Base-by-base conservation (phyloP, 2,113 vertebrate genomes). In the Hemicordylus capensis region DNA sequence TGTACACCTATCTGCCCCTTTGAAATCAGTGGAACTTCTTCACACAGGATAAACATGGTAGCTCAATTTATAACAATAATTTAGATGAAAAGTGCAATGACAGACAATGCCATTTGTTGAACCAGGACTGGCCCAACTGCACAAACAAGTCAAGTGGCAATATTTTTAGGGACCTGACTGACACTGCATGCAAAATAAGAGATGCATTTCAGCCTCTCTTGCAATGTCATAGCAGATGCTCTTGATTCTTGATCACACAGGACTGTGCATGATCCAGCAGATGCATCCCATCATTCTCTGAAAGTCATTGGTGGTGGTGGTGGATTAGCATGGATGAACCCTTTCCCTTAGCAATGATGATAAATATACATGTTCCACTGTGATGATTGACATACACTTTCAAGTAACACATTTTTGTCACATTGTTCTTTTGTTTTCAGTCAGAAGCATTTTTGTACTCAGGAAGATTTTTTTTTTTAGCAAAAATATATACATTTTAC, bases 401-500 rank as follows among this genome's bases (percentile, higher is more conserved):
- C 14, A 24, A 54, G 24, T 34, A 54, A 56, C 34, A 34, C 7
- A 64, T 79, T n/a, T 83, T 84, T 79, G 69, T 48, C 44, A 19
- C 51, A 58, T 2, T 46, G 22, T 88, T 89, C 37, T 85, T 83
- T 83, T 44, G 72, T 78, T 85, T 79, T 34, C 44, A n/a, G 17
- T 34, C 61, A 5, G n/a, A 72, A 59, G 44, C 69, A 89, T 59
- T 54, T 31, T 48, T 22, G 22, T 34, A n/a, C 3, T 34, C 39
- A 74, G 34, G 24, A 20, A 69, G 24, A 34, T 31, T 31, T 4
- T 3, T n/a, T n/a, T n/a, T 59, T 46, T 59, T 39, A 37, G 46
- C 31, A 80, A 66, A 80, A 39, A 37, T 15, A 20, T 54, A 6
- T 15, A 24, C 42, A 81, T 82, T 89, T 84, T 79, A 20, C 67